Evolutionary conservation across 2,888 invertebrate genomes (phyloP), one percentile per base, ranked within the genome.

Genomic region (Cantharis lateralis): DNA sequence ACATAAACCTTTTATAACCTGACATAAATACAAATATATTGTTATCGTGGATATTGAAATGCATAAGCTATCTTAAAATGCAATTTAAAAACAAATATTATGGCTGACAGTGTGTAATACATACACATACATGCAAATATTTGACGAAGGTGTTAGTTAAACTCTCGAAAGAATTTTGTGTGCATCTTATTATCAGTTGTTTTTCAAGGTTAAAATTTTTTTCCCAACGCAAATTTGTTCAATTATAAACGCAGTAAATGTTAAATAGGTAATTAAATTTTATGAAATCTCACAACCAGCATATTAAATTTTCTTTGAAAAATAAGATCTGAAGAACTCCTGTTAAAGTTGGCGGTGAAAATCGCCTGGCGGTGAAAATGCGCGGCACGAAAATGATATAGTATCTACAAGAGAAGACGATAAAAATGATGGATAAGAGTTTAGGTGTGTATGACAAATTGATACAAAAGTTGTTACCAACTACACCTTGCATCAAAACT

Each of bases 401-500:
- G 28, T 28, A 11, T 3, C 2, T 28, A 28, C 28, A 32, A 13
- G 5, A 32, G 48, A 7, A 48, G 48, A n/a, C n/a, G 5, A 48
- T 48, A 48, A 48, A n/a, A 7, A 48, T 48, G 7, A 48, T 48
- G 5, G n/a, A 48, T 48, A n/a, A 32, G n/a, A 48, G 48, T 48
- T n/a, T 13, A 13, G 48, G 48, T 48, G 7, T 48, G 48, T 48
- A 48, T 48, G n/a, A 83, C 83, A 84, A 85, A 86, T 85, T 85
- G 86, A 84, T 84, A 85, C 86, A 84, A 84, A 84, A 86, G 84
- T 84, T 84, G 85, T 79, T 80, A 76, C 75, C 75, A 74, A 79
- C 83, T 86, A 86, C 87, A 86, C 87, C 86, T 85, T 86, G 87
- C 87, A 87, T 88, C 87, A 88, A 88, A 87, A 88, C 87, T 87